These are phyloP conservation scores for Icerya purchasi DNA, from an alignment of 2,888 invertebrate genomes.

Conservation along the genomic window DNA sequence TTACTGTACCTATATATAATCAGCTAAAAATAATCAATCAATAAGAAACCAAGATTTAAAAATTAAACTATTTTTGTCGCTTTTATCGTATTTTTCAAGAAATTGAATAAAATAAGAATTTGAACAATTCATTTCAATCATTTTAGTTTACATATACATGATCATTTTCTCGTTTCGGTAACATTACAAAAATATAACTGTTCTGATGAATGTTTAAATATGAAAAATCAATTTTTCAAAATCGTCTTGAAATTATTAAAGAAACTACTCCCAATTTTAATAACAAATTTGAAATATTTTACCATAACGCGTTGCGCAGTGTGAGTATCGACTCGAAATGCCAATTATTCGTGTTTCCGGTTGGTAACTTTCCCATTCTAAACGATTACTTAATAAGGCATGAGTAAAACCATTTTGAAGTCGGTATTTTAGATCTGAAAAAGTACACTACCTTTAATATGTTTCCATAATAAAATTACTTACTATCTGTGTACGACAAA, in stretches of 20 bases:
- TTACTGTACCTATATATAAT: too few relatives aligned
- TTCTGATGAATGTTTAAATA: neutral
- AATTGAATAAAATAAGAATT: too few relatives aligned
- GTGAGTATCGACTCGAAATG: constrained; percentile 81
- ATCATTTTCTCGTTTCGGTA: too few relatives aligned
- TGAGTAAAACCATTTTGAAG: constrained; percentile 44
- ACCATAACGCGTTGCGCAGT: constrained; percentile 60
- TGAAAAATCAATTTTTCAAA: neutral
- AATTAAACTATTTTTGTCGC: too few relatives aligned
- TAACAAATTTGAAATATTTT: constrained; percentile 1
- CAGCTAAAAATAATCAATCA: too few relatives aligned
- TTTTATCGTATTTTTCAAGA: too few relatives aligned
- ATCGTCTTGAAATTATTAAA: neutral
- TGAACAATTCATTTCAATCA: too few relatives aligned
- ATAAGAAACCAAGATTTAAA: too few relatives aligned
- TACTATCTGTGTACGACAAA: too few relatives aligned
- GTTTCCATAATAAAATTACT: too few relatives aligned
- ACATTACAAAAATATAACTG: neutral
- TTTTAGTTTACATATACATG: too few relatives aligned
- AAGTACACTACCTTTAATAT: too few relatives aligned
- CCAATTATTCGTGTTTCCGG: constrained; percentile 37
- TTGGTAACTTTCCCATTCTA: constrained; percentile 47
- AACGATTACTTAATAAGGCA: constrained; percentile 50
- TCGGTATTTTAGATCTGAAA: constrained; percentile 7
- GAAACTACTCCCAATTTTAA: neutral